A percentile compares a stretch with the other conserved stretches of the same genome.
Conservation (phyloP, 2,888 invertebrate species). For the Ernsta delagoae region DNA sequence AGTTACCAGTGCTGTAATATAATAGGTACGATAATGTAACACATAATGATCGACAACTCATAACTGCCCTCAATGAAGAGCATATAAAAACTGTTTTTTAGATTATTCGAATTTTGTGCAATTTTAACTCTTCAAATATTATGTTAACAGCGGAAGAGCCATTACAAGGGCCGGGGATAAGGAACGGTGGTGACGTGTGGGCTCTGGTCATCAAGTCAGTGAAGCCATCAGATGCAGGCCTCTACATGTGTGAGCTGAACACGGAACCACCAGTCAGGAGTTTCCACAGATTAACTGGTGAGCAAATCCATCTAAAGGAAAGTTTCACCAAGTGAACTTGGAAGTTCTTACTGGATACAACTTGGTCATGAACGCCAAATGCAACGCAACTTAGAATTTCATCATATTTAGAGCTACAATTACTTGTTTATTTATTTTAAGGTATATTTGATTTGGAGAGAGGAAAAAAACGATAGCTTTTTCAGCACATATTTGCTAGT, state of each 20-base stretch:
- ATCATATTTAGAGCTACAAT: too few relatives aligned
- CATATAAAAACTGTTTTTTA: too few relatives aligned
- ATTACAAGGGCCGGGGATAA: constrained; percentile 73
- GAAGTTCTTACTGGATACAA: neutral
- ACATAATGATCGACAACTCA: too few relatives aligned
- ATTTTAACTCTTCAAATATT: neutral
- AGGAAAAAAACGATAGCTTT: neutral
- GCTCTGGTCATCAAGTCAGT: constrained; percentile 91
- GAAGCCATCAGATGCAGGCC: constrained; percentile 89
- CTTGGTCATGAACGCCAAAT: neutral
- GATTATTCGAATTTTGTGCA: too few relatives aligned
- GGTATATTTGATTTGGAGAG: too few relatives aligned
- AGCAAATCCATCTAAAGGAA: constrained; percentile 26
- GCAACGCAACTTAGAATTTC: too few relatives aligned
- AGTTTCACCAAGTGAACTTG: too few relatives aligned
- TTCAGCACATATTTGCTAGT: too few relatives aligned
- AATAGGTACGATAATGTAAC: too few relatives aligned
- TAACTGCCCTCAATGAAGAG: too few relatives aligned
- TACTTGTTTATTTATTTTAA: too few relatives aligned
- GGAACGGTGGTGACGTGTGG: constrained; percentile 92
- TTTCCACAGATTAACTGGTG: constrained; percentile 92
- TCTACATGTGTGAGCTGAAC: constrained; percentile 94
- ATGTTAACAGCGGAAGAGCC: constrained; percentile 67
- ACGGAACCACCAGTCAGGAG: constrained; percentile 91
- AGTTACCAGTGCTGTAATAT: too few relatives aligned